Percentiles rank a stretch among this genome's conserved stretches.
phyloP scores from a whole-genome alignment of 2,113 vertebrate genomes.

The Salvelinus namaycush region DNA sequence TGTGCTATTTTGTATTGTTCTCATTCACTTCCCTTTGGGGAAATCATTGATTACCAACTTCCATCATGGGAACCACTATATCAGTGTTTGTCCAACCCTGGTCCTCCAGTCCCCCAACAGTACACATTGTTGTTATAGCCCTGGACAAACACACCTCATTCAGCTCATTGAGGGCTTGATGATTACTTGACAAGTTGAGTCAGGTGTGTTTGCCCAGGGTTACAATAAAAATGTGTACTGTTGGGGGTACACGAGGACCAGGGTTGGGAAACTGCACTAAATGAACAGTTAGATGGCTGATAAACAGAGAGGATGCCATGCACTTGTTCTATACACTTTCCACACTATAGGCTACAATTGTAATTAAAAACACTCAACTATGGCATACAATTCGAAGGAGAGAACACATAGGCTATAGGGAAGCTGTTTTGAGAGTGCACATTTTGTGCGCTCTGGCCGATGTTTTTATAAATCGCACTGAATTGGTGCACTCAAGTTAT shows the following conservation, averaged over 20 bases:
- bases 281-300: not conserved
- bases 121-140: too few species aligned
- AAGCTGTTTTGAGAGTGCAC: not conserved
- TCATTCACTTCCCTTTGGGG: constrained; percentile 64
- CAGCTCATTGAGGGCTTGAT: too few species aligned
- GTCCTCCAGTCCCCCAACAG: too few species aligned
- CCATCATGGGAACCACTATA: constrained; percentile 24
- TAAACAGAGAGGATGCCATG: not conserved
- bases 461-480: not conserved
- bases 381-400: too few species aligned
- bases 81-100: not conserved
- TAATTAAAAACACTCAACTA: not conserved
- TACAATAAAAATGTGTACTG: too few species aligned
- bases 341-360: not conserved
- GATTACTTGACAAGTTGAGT: too few species aligned
- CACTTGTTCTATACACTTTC: not conserved
- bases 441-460: not conserved
- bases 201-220: too few species aligned
- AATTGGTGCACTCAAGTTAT: too few species aligned
- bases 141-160: too few species aligned
- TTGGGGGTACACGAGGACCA: too few species aligned
- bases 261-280: too few species aligned
- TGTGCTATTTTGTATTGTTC: constrained; percentile 56
- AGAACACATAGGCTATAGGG: too few species aligned
- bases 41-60: constrained; percentile 56